Conservation (phyloP, 2,113 vertebrate genomes). For the Brachyhypopomus gauderio region DNA sequence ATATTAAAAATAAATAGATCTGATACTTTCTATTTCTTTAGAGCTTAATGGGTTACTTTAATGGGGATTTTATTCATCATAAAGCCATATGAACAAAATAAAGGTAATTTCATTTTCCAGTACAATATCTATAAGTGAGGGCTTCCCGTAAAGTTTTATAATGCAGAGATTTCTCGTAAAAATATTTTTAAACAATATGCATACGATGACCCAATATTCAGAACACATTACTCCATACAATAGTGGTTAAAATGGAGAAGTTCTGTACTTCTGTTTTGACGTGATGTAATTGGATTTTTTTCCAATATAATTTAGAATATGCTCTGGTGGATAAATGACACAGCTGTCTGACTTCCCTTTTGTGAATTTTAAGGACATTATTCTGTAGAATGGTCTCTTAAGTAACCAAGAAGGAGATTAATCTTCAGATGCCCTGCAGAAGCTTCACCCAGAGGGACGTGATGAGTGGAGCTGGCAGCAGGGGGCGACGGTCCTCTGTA, state of each 20-base stretch:
- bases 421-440: too few relatives aligned
- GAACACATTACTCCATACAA: not conserved
- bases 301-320: too few relatives aligned
- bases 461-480: too few relatives aligned
- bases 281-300: too few relatives aligned
- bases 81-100: slow-evolving; percentile 17
- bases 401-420: too few relatives aligned
- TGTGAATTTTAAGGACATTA: too few relatives aligned
- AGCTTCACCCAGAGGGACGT: too few relatives aligned
- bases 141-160: slow-evolving; percentile 47
- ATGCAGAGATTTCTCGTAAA: slow-evolving; percentile 43
- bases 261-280: not conserved
- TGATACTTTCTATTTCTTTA: slow-evolving; percentile 8
- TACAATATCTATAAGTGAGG: slow-evolving; percentile 27
- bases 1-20: slow-evolving; percentile 16
- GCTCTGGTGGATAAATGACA: too few relatives aligned
- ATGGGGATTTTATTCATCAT: slow-evolving; percentile 37
- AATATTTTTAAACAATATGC: slow-evolving; percentile 15
- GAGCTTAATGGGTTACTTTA: slow-evolving; percentile 26
- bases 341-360: too few relatives aligned
- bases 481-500: too few relatives aligned
- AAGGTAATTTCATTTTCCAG: slow-evolving; percentile 34
- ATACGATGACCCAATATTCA: slow-evolving; percentile 2
- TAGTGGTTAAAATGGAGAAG: not conserved
- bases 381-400: too few relatives aligned